Conservation (phyloP, 2,888 invertebrate genomes). For the Cepaea hortensis region DNA sequence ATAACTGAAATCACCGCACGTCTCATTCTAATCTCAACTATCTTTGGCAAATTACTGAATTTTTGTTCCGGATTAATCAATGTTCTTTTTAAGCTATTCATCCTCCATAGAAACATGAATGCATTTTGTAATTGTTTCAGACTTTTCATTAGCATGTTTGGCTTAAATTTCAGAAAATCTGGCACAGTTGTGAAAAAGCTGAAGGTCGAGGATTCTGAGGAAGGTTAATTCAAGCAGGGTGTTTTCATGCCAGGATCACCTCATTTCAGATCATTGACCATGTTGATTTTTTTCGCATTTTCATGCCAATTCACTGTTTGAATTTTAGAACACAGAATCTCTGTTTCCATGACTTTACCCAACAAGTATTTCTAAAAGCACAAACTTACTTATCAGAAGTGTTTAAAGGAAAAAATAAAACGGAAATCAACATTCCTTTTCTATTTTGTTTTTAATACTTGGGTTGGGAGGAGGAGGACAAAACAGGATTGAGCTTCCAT, state of each 20-base stretch:
- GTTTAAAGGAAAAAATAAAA: neutral
- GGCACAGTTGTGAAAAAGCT: conserved; percentile 47
- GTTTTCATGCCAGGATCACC: neutral
- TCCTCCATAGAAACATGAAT: neutral
- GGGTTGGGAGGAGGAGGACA: neutral
- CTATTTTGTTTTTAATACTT: too few relatives aligned
- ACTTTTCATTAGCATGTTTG: neutral
- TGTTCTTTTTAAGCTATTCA: too few relatives aligned
- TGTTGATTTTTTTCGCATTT: neutral
- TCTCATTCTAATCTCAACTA: too few relatives aligned
- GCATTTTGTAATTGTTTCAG: neutral
- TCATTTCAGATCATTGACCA: neutral
- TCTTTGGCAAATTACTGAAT: too few relatives aligned
- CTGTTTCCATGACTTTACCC: neutral
- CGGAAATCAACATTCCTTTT: conserved; percentile 8
- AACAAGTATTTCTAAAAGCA: neutral
- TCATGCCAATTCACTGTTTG: neutral
- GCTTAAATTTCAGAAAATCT: conserved; percentile 38
- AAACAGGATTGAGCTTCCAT: neutral
- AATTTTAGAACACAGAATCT: neutral
- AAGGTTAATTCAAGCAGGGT: neutral
- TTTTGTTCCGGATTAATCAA: too few relatives aligned
- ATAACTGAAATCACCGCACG: too few relatives aligned
- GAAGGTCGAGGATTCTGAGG: conserved; percentile 46
- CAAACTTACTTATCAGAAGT: conserved; percentile 5